Percentiles rank a stretch among this genome's conserved stretches.
Evolutionary conservation across 1,140 invertebrate genomes (phyloP).

Genomic region (Dendroctonus ponderosae): DNA sequence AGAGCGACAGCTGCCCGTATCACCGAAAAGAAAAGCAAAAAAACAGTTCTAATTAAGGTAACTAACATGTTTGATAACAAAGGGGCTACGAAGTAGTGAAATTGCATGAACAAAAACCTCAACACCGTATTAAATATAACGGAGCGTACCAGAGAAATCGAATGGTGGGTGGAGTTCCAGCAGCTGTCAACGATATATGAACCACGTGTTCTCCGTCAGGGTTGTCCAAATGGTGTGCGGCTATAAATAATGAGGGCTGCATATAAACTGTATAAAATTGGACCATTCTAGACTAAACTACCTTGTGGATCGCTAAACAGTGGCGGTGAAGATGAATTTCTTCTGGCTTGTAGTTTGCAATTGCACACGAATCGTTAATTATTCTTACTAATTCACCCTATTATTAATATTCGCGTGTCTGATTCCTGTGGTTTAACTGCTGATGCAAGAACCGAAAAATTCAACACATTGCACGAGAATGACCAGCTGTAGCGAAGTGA

Average conservation of each 20-base stretch:
- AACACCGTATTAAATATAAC: conserved; percentile 17
- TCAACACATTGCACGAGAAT: too few relatives aligned
- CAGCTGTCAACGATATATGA: conserved; percentile 40
- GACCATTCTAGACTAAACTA: conserved; percentile 26
- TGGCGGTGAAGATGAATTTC: neutral
- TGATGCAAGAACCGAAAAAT: too few relatives aligned
- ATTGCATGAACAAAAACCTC: conserved; percentile 8
- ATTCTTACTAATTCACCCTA: too few relatives aligned
- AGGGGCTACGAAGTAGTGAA: neutral
- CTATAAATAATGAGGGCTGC: conserved; percentile 20
- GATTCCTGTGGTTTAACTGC: too few relatives aligned
- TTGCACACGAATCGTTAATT: too few relatives aligned
- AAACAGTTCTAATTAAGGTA: too few relatives aligned
- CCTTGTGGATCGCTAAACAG: conserved; percentile 8
- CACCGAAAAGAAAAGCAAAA: too few relatives aligned
- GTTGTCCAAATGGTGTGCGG: conserved; percentile 29
- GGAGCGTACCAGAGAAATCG: conserved; percentile 12
- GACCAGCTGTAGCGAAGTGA: too few relatives aligned
- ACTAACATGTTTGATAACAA: too few relatives aligned
- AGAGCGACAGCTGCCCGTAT: too few relatives aligned
- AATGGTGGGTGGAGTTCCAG: conserved; percentile 33
- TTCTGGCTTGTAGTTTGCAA: too few relatives aligned
- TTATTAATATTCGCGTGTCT: too few relatives aligned
- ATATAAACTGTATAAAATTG: conserved; percentile 19
- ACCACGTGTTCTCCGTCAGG: conserved; percentile 40